Evolutionary conservation across 2,888 invertebrate genomes (phyloP).

Genomic region (Eristalis pertinax): DNA sequence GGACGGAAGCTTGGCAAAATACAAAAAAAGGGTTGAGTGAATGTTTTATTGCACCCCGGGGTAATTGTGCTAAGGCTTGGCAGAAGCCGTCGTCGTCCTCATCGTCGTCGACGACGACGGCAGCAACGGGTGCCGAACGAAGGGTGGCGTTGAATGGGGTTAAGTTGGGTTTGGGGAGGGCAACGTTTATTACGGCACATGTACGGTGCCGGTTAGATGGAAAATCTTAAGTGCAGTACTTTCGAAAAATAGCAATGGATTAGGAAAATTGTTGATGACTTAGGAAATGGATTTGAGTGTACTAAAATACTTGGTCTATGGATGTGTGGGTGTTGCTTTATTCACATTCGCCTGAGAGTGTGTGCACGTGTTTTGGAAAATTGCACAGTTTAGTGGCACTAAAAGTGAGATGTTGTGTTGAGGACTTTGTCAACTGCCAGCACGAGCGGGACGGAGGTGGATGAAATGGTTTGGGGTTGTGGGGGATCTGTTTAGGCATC

Average conservation of each 20-base stretch:
- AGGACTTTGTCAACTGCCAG: neutral
- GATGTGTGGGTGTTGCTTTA: constrained; percentile 2
- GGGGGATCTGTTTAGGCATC: neutral
- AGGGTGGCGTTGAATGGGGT: neutral
- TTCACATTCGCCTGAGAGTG: neutral
- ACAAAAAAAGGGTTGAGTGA: constrained; percentile 55
- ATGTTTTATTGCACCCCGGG: constrained; percentile 58
- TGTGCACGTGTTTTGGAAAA: neutral
- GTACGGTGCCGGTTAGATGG: constrained; percentile 42
- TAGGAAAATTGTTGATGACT: constrained; percentile 55
- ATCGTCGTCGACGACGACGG: neutral
- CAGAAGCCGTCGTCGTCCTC: constrained; percentile 10
- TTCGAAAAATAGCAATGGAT: constrained; percentile 57
- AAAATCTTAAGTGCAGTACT: constrained; percentile 64
- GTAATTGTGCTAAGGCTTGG: constrained; percentile 43
- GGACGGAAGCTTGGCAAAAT: constrained; percentile 29
- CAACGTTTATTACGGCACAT: constrained; percentile 52
- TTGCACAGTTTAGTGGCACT: constrained; percentile 15
- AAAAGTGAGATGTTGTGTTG: neutral
- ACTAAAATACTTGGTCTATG: neutral
- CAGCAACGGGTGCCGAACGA: neutral
- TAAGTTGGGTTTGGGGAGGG: neutral
- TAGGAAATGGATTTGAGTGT: constrained; percentile 51
- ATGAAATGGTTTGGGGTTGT: too few species aligned
- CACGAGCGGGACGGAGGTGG: neutral